These are phyloP conservation scores for roundworm (Caenorhabditis elegans) DNA, from an alignment of 1,140 invertebrate species.

Conservation along the genomic window WBcel235 BX284603.4:4408501-4409000, in stretches of 20 bases:
- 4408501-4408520: too few relatives aligned
- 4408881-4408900: conserved; percentile 85
- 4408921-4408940: conserved; percentile 80
- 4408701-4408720: conserved; percentile 87
- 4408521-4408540: too few relatives aligned
- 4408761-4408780: conserved; percentile 96
- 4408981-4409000: conserved; percentile 51
- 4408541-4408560: not conserved
- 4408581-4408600: conserved; percentile 58
- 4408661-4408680: conserved; percentile 45
- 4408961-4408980: conserved; percentile 58
- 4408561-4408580: conserved; percentile 18
- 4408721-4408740: conserved; percentile 84
- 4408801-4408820: conserved; percentile 90
- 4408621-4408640: too few relatives aligned
- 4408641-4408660: too few relatives aligned
- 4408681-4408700: conserved; percentile 81
- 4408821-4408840: conserved; percentile 80
- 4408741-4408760: conserved; percentile 99
- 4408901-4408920: conserved; percentile 87
- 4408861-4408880: conserved; percentile 96
- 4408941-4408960: conserved; percentile 58
- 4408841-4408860: conserved; percentile 70
- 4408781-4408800: conserved; percentile 90
- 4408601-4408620: conserved; percentile 65